phyloP scores from a whole-genome alignment of 2,113 vertebrate species.

The Phylloscopus whistleri region DNA sequence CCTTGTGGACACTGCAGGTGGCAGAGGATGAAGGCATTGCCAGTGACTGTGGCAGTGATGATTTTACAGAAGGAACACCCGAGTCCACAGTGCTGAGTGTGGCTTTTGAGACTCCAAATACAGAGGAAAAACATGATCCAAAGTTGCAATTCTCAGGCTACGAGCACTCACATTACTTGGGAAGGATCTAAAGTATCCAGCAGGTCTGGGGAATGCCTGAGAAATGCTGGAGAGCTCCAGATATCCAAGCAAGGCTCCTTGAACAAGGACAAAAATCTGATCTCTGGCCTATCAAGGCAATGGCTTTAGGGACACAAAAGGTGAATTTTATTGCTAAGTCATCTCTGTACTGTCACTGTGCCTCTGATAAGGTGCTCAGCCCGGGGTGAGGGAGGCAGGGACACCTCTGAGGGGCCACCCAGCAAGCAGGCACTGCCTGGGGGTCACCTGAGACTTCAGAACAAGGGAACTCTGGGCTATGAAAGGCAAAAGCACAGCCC shows the following conservation, averaged over 20 bases:
- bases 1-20: not conserved
- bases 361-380: not conserved
- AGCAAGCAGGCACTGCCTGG: not conserved
- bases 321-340: not conserved
- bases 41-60: not conserved
- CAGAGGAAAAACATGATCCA: not conserved
- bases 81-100: not conserved
- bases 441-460: not conserved
- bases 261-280: not conserved
- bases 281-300: not conserved
- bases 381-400: not conserved
- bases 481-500: not conserved
- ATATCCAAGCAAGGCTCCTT: not conserved
- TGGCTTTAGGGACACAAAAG: not conserved
- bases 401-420: not conserved
- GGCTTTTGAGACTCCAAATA: not conserved
- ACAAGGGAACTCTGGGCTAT: not conserved
- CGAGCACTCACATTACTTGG: not conserved
- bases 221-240: not conserved
- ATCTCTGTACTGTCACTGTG: not conserved
- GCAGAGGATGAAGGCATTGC: constrained; percentile 29
- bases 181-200: not conserved
- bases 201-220: not conserved
- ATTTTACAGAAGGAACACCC: not conserved
- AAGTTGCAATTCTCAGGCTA: not conserved